Base-by-base conservation (phyloP, 2,888 invertebrate species). In the Frankliniella intonsa region DNA sequence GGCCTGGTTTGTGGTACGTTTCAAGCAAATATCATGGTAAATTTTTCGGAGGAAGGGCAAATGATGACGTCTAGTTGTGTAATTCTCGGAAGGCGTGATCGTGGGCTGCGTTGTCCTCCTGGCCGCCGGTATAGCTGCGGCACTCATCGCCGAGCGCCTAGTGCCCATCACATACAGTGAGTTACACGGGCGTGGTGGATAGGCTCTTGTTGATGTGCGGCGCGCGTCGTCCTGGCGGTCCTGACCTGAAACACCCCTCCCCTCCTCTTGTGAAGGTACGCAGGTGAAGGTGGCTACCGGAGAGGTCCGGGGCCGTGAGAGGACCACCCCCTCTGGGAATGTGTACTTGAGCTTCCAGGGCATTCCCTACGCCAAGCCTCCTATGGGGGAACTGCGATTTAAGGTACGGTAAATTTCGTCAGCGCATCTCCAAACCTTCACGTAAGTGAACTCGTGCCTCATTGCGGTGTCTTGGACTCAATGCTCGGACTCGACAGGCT, bases 301-400 rank as follows among this genome's bases (percentile, higher is more conserved):
- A 3, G 69, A 76, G 69, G 22, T 76, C 22, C 25, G 69, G 22
- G 69, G 69, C 25, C 69, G 69, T 5, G 69, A 76, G 69, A 22
- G 25, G 25, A 22, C 12, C 8, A 76, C 69, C 9, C 69, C 69
- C 10, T 22, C 25, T 9, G 69, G 69, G 11, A 9, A 22, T 9
- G 69, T 25, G 69, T 76, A 25, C 69, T 25, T 76, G 22, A 76
- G 69, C 69, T 76, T 76, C 69, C 69, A 76, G 69, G 69, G 69
- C 69, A 76, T 76, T 25, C 69, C 69, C 69, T 76, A 76, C 69
- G 69, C 22, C 69, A 25, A 22, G 69, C 69, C 69, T 8, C 69
- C 69, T 9, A 22, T 76, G 11, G 69, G 25, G 10, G 25, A 25
- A 25, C 69, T 22, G n/a, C 69, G 69, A 8, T 76, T 76, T 25